A percentile compares a stretch with the other conserved stretches of the same genome.
These are phyloP conservation scores for Hyperoplus lanceolatus DNA, from an alignment of 2,797 vertebrate genomes.

Conservation along the genomic window DNA sequence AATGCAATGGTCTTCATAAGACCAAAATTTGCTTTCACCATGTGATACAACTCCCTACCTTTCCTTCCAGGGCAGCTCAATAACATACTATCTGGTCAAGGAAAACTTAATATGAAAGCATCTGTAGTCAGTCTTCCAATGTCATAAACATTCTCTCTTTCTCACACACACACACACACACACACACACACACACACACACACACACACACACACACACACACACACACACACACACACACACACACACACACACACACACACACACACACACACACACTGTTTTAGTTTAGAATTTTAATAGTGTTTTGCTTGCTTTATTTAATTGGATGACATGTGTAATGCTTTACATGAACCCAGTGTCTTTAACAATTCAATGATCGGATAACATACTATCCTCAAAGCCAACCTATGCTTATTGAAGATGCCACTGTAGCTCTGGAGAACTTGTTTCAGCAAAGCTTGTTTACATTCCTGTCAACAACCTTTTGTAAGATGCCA, in stretches of 20 bases:
- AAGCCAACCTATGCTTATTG: slow-evolving; percentile 7
- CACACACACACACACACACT: not conserved
- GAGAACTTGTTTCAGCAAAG: slow-evolving; percentile 10
- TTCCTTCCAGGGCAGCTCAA: slow-evolving; percentile 64
- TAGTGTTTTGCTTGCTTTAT: slow-evolving; percentile 24
- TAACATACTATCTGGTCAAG: slow-evolving; percentile 20
- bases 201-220: no score
- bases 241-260: no score
- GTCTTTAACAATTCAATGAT: slow-evolving; percentile 18
- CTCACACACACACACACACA: not conserved
- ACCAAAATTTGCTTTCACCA: slow-evolving; percentile 45
- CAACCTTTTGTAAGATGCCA: slow-evolving; percentile 54
- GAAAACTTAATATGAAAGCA: slow-evolving; percentile 17
- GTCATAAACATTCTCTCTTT: not conserved
- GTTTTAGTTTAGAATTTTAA: not conserved
- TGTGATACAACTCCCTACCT: slow-evolving; percentile 46
- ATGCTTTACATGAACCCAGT: slow-evolving; percentile 4
- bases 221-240: no score
- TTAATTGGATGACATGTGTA: slow-evolving; percentile 7
- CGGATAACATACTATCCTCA: slow-evolving; percentile 7
- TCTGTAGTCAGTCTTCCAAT: slow-evolving; percentile 11
- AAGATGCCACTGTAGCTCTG: slow-evolving; percentile 33
- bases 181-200: not conserved
- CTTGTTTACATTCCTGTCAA: slow-evolving; percentile 61
- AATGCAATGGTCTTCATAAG: slow-evolving; percentile 57